A percentile compares a stretch with the other conserved stretches of the same genome.
phyloP scores from a whole-genome alignment of 2,888 invertebrate species.

The Drosophila kanekoi region DNA sequence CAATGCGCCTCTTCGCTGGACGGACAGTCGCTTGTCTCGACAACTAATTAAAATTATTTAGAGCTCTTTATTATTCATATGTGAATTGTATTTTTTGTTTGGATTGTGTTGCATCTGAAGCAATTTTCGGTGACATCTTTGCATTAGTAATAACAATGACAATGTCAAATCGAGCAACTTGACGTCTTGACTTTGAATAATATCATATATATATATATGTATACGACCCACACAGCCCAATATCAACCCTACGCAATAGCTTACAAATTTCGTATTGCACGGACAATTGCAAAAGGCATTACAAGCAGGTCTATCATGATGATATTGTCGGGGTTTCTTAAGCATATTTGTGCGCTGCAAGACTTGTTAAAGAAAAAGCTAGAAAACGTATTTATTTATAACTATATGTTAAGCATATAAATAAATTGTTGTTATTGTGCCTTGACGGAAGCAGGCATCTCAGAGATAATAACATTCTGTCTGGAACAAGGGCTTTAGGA shows the following conservation, averaged over 20 bases:
- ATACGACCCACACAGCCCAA: constrained; percentile 24
- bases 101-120: constrained; percentile 49
- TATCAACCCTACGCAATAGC: constrained; percentile 10
- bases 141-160: constrained; percentile 15
- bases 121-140: constrained; percentile 60
- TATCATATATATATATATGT: constrained; percentile 6
- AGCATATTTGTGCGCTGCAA: constrained; percentile 1
- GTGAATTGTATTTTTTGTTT: constrained; percentile 25
- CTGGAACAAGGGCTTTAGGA: too few species aligned
- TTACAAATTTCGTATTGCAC: constrained; percentile 20
- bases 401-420: too few species aligned
- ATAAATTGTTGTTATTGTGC: too few species aligned
- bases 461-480: too few species aligned
- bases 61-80: constrained; percentile 54
- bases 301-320: constrained; percentile 8
- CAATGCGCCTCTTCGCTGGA: constrained; percentile 15
- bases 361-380: background rate
- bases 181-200: constrained; percentile 54
- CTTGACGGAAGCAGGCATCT: too few species aligned
- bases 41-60: constrained; percentile 71
- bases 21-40: constrained; percentile 57
- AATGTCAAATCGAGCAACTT: constrained; percentile 27
- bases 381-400: background rate
- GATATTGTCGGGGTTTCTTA: constrained; percentile 5
- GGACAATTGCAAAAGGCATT: constrained; percentile 29